Base-by-base conservation (phyloP, 37 sponge, comb jelly and placozoan species). In the Beroe forskalii region DNA sequence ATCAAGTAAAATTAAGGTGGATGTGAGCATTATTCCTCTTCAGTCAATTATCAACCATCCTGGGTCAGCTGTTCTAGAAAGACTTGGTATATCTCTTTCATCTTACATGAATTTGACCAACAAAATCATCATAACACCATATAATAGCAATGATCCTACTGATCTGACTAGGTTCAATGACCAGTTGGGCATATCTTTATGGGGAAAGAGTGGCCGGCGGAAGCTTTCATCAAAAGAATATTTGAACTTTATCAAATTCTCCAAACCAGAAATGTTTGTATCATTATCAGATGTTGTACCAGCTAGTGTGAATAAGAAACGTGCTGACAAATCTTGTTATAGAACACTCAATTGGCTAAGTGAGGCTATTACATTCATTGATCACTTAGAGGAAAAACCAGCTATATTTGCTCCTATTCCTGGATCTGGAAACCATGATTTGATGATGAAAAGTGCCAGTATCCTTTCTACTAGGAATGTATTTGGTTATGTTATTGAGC, bases 401-500 rank as follows among this genome's bases (percentile, higher is more conserved):
- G 19, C 2, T 19, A 19, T 72, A 17, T 30, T 72, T 22, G 75
- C 75, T 3, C 40, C 40, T 1, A 33, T 72, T 30, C 75, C 75
- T 8, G 75, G 75, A 38, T 72, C 75, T 30, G 75, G 75, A 33
- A 22, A 72, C 40, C 4, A 22, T 17, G 39, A 72, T 4, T 30
- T 72, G 75, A 72, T 72, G 75, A 38, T 72, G 75, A 72, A 72
- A 30, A 72, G 75, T 32, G 75, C 75, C 30, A 6, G 35, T 22
- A 30, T 72, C 14, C 75, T 72, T 32, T 23, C 75, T 32, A 72
- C 39, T 32, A 33, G 75, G 35, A 2, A 72, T 30, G 75, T 72
- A 6, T 72, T 38, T 20, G 75, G 75, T 35, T 63, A 63, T 30
- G 66, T 63, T 20, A 63, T 63, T 23, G 66, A 63, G n/a, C 9